Evolutionary conservation across 1,140 invertebrate genomes (phyloP), one percentile per base, ranked within the genome.

Genomic region (Diorhabda carinulata): DNA sequence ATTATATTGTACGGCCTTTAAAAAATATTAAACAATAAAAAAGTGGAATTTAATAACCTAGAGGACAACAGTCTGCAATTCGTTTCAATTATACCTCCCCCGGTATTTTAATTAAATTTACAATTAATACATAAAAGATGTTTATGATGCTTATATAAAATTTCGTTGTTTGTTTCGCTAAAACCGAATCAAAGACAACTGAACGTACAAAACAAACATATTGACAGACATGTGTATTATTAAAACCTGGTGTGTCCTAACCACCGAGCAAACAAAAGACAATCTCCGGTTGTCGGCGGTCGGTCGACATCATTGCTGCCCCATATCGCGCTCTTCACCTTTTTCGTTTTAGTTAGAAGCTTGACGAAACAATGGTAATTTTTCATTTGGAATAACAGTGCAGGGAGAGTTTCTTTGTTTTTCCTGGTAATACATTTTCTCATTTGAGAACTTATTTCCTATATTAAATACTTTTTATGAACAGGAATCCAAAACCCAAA

Each of bases 191-290:
- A 52, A 52, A 52, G 47, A 65, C 70, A 73, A 69, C 25, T 25
- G 25, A 25, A 73, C 71, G 72, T 69, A 60, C 57, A 71, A 71
- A 57, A 58, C 70, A 73, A 73, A 73, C 65, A 63, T 43, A 52
- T 52, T 43, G 47, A 64, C 63, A 60, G 70, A 73, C 72, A 73
- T 73, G 70, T 73, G 72, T 69, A 62, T 63, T 72, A 72, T 72
- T 73, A 73, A 69, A 69, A 67, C 66, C 67, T 71, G 64, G 69
- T 62, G 64, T 65, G 64, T 41, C 25, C 69, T 64, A 66, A 57
- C 69, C 70, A 71, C 72, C 68, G 72, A 63, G 64, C 60, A 73
- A 73, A 73, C 70, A 73, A 71, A 68, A 73, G 70, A 73, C 72
- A 73, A 73, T 73, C 72, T 73, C 72, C 72, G 72, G 72, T 73